Evolutionary conservation across 2,888 invertebrate genomes (phyloP), one percentile per base, ranked within the genome.

Genomic region (Archaeoteleia sp.): DNA sequence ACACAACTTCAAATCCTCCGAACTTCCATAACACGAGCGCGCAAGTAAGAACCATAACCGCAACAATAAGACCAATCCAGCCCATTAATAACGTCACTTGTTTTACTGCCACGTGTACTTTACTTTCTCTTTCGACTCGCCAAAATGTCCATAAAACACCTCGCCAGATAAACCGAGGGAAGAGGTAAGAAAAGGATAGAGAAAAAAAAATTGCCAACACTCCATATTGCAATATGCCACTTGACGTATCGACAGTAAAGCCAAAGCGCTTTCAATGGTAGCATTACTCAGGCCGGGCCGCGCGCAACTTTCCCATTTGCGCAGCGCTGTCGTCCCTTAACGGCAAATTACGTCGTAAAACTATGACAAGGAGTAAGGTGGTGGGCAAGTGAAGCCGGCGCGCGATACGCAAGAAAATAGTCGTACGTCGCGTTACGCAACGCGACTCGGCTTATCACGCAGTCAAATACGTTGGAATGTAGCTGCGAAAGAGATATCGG

Each of bases 401-500:
- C n/a, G n/a, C n/a, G n/a, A n/a, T n/a, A n/a, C n/a, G n/a, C n/a
- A 37, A n/a, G 37, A 14, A 15, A 37, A 6, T 17, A 15, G 17
- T 15, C 6, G 15, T 7, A 2, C 13, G 9, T 8, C 8, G 7
- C n/a, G 37, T 65, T 65, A 34, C 58, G 45, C 27, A 65, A 65
- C 27, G 35, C 27, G 8, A 25, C 46, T 65, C 2, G 15, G 6
- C 37, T 37, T 37, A 37, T 37, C n/a, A n/a, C n/a, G n/a, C 37
- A 37, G 20, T 65, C 40, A 49, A 57, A 43, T 15, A 37, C 67
- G 48, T 60, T 63, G 74, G 74, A 76, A 78, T 73, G 75, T 75
- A 73, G 70, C 73, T 71, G 63, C 17, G 15, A 37, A 27, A 75
- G 77, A 82, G 82, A 82, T 83, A 80, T 78, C 80, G 79, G 77